A percentile compares a stretch with the other conserved stretches of the same genome.
phyloP scores from a whole-genome alignment of 2,797 vertebrate genomes.

The Notolepis coatsorum region DNA sequence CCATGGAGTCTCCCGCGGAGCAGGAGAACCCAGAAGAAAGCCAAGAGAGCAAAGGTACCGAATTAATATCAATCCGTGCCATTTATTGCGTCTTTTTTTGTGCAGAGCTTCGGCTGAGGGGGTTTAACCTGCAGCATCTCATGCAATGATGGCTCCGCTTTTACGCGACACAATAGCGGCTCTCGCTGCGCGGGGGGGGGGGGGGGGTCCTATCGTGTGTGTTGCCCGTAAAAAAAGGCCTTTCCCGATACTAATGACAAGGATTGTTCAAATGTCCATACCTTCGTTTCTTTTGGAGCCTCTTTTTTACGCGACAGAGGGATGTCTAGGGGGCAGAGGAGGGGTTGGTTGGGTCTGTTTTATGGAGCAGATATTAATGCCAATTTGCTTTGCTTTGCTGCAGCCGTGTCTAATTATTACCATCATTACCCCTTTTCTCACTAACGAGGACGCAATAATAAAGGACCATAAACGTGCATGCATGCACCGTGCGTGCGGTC shows the following conservation, averaged over 20 bases:
- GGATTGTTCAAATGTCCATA: not conserved
- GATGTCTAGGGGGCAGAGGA: slow-evolving; percentile 19
- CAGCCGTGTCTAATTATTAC: slow-evolving; percentile 4
- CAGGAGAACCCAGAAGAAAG: slow-evolving; percentile 95
- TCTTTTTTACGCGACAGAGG: slow-evolving; percentile 20
- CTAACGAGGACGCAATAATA: slow-evolving; percentile 26
- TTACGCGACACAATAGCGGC: slow-evolving; percentile 65
- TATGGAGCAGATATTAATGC: slow-evolving; percentile 50
- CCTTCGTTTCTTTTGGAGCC: not conserved
- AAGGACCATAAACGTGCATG: slow-evolving; percentile 19
- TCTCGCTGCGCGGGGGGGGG: not conserved
- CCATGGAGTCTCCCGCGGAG: slow-evolving; percentile 95
- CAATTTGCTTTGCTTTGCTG: slow-evolving; percentile 47
- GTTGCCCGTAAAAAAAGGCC: no score
- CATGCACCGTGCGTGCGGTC: no score
- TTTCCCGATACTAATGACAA: not conserved
- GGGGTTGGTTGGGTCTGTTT: slow-evolving; percentile 24
- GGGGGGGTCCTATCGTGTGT: not conserved
- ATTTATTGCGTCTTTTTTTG: slow-evolving; percentile 26
- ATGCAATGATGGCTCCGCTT: slow-evolving; percentile 64
- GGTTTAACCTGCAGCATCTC: slow-evolving; percentile 76
- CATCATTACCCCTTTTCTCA: slow-evolving; percentile 34
- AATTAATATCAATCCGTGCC: slow-evolving; percentile 32
- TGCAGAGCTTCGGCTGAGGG: slow-evolving; percentile 69
- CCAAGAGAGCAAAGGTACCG: slow-evolving; percentile 97